Base-by-base conservation (phyloP, 1,140 invertebrate species). In the Riptortus pedestris region DNA sequence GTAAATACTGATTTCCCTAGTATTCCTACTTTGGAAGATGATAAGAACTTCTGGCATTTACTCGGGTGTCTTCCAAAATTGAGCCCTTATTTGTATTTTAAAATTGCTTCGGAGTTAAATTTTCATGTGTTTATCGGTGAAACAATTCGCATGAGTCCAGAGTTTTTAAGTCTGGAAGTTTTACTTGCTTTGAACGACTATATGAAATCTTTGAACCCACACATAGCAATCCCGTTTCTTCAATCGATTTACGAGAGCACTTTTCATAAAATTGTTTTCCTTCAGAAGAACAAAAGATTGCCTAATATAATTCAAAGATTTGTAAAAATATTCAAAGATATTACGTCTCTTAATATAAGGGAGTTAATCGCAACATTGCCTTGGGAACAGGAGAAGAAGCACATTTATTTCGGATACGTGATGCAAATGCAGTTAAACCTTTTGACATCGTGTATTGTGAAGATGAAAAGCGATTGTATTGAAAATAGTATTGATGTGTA, bases 1-100 rank as follows among this genome's bases (percentile, higher is more conserved):
- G 26, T 62, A 16, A 62, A 62, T 33, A 62, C 61, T 29, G 47
- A 62, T 51, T 62, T 62, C 18, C 24, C 33, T n/a, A 28, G 24
- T 27, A 52, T 51, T 51, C 3, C 24, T 1, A n/a, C 16, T 12
- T 4, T 62, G 9, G 43, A 62, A 51, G 43, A 62, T 51, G 61
- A 62, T 26, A 31, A 18, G n/a, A 62, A 62, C 29, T 51, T 62
- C 29, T 62, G 61, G 18, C 61, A 62, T 31, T 33, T 62, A n/a
- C 14, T 62, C 2, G 31, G 31, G 12, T 20, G 12, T 16, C 24
- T 62, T n/a, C 61, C 61, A 1, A 48, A 62, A 62, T 27, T 62
- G 9, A 62, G 61, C 18, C 20, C 45, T 18, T 51, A 51, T 29
- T 22, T 62, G 27, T 62, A 62, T 51, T 62, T 62, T n/a, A 11